These are phyloP conservation scores for Sternotherus odoratus DNA, from an alignment of 2,797 vertebrate genomes.

Conservation along the genomic window DNA sequence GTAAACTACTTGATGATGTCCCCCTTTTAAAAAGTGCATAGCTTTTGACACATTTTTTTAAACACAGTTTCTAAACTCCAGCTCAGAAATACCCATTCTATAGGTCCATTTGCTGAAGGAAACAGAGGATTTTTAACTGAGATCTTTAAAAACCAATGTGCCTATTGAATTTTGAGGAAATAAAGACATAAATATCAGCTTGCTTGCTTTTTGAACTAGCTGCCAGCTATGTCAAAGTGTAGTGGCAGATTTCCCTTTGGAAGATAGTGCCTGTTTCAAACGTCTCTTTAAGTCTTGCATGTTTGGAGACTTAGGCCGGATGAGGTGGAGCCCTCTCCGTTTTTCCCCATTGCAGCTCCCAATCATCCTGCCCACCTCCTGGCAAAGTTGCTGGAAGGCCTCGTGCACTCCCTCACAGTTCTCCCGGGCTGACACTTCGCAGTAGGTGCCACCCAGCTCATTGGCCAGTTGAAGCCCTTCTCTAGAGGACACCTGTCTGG, in stretches of 20 bases:
- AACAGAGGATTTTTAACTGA: not conserved
- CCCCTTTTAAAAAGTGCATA: fast-evolving
- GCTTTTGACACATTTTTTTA: not conserved
- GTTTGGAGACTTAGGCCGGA: constrained; percentile 93
- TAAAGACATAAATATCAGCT: not conserved
- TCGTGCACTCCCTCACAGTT: constrained; percentile 89
- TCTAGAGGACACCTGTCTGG: constrained; percentile 89
- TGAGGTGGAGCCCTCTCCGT: constrained; percentile 89
- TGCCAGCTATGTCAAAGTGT: constrained; percentile 69
- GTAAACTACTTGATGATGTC: not conserved
- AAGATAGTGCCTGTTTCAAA: constrained; percentile 92
- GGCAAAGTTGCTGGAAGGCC: constrained; percentile 92
- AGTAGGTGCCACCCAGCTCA: constrained; percentile 87
- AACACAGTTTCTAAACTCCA: not conserved
- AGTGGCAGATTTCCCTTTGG: constrained; percentile 89
- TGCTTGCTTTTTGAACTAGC: not conserved
- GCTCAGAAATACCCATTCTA: not conserved
- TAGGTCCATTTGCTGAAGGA: not conserved
- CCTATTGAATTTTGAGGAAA: not conserved
- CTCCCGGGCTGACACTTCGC: constrained; percentile 92
- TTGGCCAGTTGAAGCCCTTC: constrained; percentile 90
- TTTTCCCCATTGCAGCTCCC: constrained; percentile 92
- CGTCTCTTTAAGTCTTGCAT: constrained; percentile 96
- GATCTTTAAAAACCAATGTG: not conserved
- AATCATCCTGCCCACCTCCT: constrained; percentile 89